These are phyloP conservation scores for Stigmatopora nigra DNA, from an alignment of 2,113 vertebrate genomes.

Conservation along the genomic window DNA sequence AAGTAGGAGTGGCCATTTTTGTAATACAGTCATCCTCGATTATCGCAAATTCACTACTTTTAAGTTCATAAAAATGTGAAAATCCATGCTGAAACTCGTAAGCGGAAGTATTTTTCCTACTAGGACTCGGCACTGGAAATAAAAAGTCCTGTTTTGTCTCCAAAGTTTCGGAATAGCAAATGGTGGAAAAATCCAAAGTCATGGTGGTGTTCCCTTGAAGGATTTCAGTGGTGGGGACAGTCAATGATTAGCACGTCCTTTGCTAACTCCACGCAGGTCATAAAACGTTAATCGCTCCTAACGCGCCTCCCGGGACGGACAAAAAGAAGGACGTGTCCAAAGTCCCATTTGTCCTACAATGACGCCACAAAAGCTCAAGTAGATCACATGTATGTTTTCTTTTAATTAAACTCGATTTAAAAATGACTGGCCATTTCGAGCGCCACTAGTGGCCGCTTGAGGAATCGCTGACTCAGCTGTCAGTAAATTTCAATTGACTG, in stretches of 20 bases:
- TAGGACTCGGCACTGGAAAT: too few relatives aligned
- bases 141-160: too few relatives aligned
- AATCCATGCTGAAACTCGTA: too few relatives aligned
- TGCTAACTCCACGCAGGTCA: background rate
- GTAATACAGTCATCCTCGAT: too few relatives aligned
- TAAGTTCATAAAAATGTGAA: too few relatives aligned
- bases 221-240: background rate
- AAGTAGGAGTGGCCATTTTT: too few relatives aligned
- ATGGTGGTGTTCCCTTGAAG: background rate
- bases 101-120: too few relatives aligned
- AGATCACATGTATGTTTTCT: too few relatives aligned
- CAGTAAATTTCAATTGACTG: background rate
- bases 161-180: background rate
- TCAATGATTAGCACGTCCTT: conserved; percentile 8
- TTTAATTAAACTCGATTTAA: too few relatives aligned
- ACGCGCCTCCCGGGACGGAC: background rate
- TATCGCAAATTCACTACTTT: too few relatives aligned
- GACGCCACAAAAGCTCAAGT: background rate
- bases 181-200: background rate
- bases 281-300: background rate
- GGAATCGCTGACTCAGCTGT: conserved; percentile 5
- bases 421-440: background rate
- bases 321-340: background rate
- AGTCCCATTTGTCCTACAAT: background rate
- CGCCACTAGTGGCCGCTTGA: background rate